Evolutionary conservation across 2,888 invertebrate genomes (phyloP), one percentile per base, ranked within the genome.

Genomic region (Spodoptera picta): DNA sequence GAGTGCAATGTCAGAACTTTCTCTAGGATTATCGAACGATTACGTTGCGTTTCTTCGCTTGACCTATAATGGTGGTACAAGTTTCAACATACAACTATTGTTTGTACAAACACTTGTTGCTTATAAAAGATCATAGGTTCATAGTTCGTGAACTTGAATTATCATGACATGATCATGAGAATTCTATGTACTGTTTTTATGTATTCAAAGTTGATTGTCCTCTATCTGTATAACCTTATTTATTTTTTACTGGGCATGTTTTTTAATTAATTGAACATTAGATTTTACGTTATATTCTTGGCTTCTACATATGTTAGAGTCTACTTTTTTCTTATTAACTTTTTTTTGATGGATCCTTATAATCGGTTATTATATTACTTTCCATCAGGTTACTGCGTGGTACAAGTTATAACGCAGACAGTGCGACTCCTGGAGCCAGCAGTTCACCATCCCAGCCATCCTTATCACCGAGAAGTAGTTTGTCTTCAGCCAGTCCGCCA

Each of bases 401-500:
- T 3, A 77, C 90, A 0, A 92, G 90, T 77, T 95, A 81, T 82
- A 93, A 83, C 57, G 88, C 87, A 0, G 95, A 94, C n/a, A 91
- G 95, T 52, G 95, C 93, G 36, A 96, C 96, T 3, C 96, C 96
- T 42, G 97, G 96, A 19, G 97, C 97, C 4, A 96, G 96, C 71
- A 93, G 92, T 75, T 92, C 91, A 1, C 92, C 90, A 56, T 98
- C 98, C 3, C 97, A 98, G 86, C 97, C 98, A 9, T 98, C 98
- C 12, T 90, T 98, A 49, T 98, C 98, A 31, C 98, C 98, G 0
- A 95, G 98, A 72, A 98, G 98, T 85, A 98, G 98, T 73, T 90
- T 98, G 24, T 97, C 98, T 3, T 97, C 98, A 31, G 97, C 98
- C 69, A 98, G 98, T 71, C 98, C 98, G 46, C 98, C 98, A 0